Base-by-base conservation (phyloP, 1,140 invertebrate genomes). In the Archivesica marissinica region DNA sequence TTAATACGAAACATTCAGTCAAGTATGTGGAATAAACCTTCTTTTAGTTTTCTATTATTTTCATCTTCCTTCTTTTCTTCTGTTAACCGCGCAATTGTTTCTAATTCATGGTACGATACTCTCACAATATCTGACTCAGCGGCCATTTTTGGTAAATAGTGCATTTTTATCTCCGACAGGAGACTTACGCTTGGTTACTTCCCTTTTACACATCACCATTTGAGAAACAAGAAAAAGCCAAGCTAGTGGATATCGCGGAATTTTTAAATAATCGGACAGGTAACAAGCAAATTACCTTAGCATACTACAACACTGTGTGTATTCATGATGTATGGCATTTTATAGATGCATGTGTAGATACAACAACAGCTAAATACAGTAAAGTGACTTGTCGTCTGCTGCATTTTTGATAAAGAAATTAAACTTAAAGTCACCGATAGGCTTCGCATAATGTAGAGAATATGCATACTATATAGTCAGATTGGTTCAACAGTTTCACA, bases 121-220 rank as follows among this genome's bases (percentile, higher is more conserved):
- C 66, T 70, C 23, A 81, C 66, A 41, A 81, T 52, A 56, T 81
- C 79, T 38, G 79, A 52, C 33, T 81, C 79, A 72, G 79, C 79
- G 66, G 79, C 79, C 79, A 81, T 81, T 81, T 81, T 81, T 72
- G 79, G 79, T n/a, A 70, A 81, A 39, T 54, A 39, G 9, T 52
- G 7, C 30, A 38, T 52, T 38, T 54, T 38, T 59, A n/a, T 25
- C 74, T 76, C 47, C 52, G 1, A 2, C 20, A 15, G 50, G 47
- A 76, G 74, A 76, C 50, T 76, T n/a, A 33, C 13, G 1, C 13
- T 38, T 7, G 38, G 35, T 76, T 11, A 30, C 38, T n/a, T 54
- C 74, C 74, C 74, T 68, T 81, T 15, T 6, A 7, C 52, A 35
- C 13, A 6, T 44, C 52, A 23, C 59, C 17, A 30, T 25, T 54